phyloP scores from a whole-genome alignment of 1,140 invertebrate genomes.

The Littorina saxatilis region DNA sequence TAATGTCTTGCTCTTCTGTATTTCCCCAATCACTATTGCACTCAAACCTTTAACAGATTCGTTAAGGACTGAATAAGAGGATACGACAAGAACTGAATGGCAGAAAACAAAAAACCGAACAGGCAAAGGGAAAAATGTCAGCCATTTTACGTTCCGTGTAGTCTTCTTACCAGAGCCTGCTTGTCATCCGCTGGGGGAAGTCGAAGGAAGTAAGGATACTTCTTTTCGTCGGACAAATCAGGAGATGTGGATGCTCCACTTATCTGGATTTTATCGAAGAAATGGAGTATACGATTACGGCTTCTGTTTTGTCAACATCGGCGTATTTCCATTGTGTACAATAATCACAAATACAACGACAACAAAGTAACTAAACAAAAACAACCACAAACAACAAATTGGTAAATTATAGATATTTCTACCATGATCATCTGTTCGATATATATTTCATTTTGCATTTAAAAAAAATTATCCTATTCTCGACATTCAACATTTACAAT shows the following conservation, averaged over 20 bases:
- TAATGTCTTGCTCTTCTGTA: no score
- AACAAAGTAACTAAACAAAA: neutral
- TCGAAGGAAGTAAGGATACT: conserved; percentile 85
- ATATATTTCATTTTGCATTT: no score
- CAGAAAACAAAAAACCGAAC: neutral
- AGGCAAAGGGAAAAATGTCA: no score
- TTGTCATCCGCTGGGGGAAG: conserved; percentile 88
- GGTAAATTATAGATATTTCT: neutral
- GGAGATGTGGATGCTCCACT: conserved; percentile 86
- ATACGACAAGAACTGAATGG: neutral
- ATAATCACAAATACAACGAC: neutral
- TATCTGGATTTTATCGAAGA: conserved; percentile 81
- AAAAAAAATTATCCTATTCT: no score
- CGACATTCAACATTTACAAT: no score
- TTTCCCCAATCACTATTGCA: no score
- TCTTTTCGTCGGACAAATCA: conserved; percentile 84
- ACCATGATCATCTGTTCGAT: neutral
- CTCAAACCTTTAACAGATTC: no score
- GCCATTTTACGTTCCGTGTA: no score
- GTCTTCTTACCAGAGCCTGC: conserved; percentile 80
- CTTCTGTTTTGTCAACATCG: no score
- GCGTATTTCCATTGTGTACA: no score
- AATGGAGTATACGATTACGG: no score
- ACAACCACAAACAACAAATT: no score
- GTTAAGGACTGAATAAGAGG: neutral